Percentiles rank a stretch among this genome's conserved stretches.
These are phyloP conservation scores for Axinella damicornis DNA, from an alignment of 37 sponge, comb jelly and placozoan genomes.

Conservation along the genomic window DNA sequence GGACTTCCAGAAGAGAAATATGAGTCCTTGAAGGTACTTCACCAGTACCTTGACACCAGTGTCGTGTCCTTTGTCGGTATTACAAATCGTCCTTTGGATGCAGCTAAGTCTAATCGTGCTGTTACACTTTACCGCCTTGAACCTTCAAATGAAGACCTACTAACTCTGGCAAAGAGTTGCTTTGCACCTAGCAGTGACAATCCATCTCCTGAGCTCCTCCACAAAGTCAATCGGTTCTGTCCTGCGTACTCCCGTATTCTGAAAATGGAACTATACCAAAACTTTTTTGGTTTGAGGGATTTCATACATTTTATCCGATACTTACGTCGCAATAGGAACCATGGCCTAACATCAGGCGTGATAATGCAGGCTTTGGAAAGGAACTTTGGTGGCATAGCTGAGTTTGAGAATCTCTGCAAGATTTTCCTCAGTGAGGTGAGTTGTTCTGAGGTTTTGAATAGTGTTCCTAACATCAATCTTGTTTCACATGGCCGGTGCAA, in stretches of 20 bases:
- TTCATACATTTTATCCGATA: slow-evolving; percentile 91
- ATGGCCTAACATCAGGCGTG: slow-evolving; percentile 49
- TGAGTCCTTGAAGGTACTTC: slow-evolving; percentile 95
- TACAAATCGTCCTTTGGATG: slow-evolving; percentile 91
- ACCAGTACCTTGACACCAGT: slow-evolving; percentile 87
- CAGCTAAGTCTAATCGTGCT: slow-evolving; percentile 93
- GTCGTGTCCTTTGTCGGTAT: slow-evolving; percentile 94
- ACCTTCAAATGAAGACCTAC: slow-evolving; percentile 67
- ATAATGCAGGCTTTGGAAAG: slow-evolving; percentile 83
- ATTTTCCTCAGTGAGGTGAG: slow-evolving; percentile 44
- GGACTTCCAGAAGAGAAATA: slow-evolving; percentile 93
- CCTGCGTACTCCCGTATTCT: slow-evolving; percentile 55
- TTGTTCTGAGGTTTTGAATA: no score
- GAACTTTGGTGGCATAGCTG: slow-evolving; percentile 85
- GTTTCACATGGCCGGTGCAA: no score
- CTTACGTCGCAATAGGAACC: slow-evolving; percentile 61
- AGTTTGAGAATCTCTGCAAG: slow-evolving; percentile 59
- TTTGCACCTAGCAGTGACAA: slow-evolving; percentile 55
- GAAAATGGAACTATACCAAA: slow-evolving; percentile 8
- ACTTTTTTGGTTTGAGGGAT: slow-evolving; percentile 86
- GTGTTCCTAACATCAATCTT: no score
- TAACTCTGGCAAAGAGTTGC: slow-evolving; percentile 76
- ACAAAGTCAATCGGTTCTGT: slow-evolving; percentile 63
- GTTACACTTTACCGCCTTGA: slow-evolving; percentile 86
- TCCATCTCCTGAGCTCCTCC: slow-evolving; percentile 68